phyloP scores from a whole-genome alignment of 2,113 vertebrate genomes.

The Neolamprologus falcicula region DNA sequence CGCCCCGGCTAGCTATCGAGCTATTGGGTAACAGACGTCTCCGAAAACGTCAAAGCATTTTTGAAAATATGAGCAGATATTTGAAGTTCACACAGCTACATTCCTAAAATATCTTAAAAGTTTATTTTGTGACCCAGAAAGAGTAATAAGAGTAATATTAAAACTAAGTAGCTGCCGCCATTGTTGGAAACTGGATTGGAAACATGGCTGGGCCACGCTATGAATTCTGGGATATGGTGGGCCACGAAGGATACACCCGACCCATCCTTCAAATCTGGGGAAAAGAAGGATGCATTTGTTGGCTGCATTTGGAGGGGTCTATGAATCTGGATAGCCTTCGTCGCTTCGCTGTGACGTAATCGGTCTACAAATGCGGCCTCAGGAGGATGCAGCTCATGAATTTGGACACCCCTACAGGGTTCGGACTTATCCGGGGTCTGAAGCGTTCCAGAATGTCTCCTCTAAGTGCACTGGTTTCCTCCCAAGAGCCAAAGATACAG shows the following conservation, averaged over 20 bases:
- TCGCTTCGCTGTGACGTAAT: fast-evolving
- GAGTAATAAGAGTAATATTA: not conserved
- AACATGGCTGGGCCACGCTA: fast-evolving
- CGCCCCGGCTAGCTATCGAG: fast-evolving
- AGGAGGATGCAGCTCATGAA: not conserved
- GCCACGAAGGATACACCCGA: fast-evolving
- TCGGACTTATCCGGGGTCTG: not conserved
- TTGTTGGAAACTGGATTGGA: not conserved
- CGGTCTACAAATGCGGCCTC: not conserved
- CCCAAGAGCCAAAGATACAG: fast-evolving
- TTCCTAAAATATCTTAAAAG: not conserved
- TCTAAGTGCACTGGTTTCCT: not conserved
- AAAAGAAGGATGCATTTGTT: not conserved
- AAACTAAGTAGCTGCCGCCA: not conserved
- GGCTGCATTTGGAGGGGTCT: not conserved
- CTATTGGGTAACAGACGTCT: not conserved
- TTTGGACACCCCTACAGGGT: fast-evolving
- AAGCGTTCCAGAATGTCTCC: fast-evolving
- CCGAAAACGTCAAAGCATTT: fast-evolving
- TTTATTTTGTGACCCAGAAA: not conserved
- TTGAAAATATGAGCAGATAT: not conserved
- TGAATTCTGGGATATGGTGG: not conserved
- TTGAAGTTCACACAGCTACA: not conserved
- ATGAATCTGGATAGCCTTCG: not conserved
- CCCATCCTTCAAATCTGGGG: not conserved